Conservation (phyloP, 30 jellyfish, hydroid and myxozoan genomes). For the Catostylus mosaicus region DNA sequence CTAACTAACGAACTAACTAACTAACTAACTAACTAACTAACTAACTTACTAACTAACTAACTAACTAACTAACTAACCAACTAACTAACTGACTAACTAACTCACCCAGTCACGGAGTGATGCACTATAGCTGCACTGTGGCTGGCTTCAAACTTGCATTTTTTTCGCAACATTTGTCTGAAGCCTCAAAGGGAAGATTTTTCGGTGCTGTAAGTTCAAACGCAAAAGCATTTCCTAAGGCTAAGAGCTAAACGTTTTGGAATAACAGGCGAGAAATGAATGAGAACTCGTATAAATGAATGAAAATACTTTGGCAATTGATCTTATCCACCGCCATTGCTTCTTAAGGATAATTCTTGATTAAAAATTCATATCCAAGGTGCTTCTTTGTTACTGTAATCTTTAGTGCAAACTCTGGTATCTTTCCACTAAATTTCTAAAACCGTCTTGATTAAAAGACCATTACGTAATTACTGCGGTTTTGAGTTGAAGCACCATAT, state of each 20-base stretch:
- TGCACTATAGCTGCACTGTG: background rate
- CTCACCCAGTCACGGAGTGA: background rate
- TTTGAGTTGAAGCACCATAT: no score
- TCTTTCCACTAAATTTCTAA: background rate
- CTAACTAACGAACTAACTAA: no score
- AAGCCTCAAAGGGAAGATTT: background rate
- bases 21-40: no score
- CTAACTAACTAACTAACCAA: no score
- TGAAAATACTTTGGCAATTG: background rate
- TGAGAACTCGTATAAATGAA: background rate
- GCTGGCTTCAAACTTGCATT: background rate
- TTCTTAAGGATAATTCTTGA: background rate
- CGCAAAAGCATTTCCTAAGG: background rate
- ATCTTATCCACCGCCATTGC: background rate
- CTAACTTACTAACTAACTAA: no score
- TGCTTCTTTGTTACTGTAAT: background rate
- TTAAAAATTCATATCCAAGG: background rate
- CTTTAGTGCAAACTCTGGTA: background rate
- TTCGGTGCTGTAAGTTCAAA: background rate
- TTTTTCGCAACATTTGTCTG: background rate
- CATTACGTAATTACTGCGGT: background rate
- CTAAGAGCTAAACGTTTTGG: background rate
- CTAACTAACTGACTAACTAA: background rate
- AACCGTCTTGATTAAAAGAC: background rate
- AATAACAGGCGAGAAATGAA: background rate